Base-by-base conservation (phyloP, 2,113 vertebrate species). In the Arvicanthis niloticus region DNA sequence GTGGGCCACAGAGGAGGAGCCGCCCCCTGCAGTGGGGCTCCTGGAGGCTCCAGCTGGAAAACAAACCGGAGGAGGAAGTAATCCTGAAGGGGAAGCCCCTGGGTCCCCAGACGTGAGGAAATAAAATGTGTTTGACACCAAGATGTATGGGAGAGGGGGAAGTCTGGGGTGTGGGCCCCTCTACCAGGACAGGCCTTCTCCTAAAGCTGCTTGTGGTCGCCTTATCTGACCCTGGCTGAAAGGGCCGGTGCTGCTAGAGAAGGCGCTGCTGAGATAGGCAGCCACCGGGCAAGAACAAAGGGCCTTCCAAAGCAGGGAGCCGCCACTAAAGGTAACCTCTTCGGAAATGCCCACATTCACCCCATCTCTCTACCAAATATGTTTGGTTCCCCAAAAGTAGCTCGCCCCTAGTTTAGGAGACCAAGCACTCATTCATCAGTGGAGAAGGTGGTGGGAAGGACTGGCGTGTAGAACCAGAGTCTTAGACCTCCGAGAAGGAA, bases 61-160 rank as follows among this genome's bases (percentile, higher is more conserved):
- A 97, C 96, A 96, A 96, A 97, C 97, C 72, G 12, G 94, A 96
- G 95, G 95, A 98, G 98, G 98, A 98, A 98, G 96, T 97, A 93
- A 97, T 97, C 97, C 97, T 94, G 97, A 89, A 97, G 94, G 97
- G 97, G 91, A 97, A 98, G 92, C 89, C 96, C 95, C 91, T 21
- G 51, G 95, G 96, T 67, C 97, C 96, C 94, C 89, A 97, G 76
- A 98, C 97, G 98, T 98, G 97, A 98, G 98, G 98, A 98, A 98
- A 98, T 98, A 98, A 98, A 98, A 97, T 97, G 97, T 96, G 60
- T 84, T 97, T 98, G 97, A 98, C 97, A 97, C 92, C 73, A 97
- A 97, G 97, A 98, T 97, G 91, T 97, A 97, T 97, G 91, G 90
- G 86, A 91, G 65, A 96, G 96, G 80, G 76, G 89, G 26, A 82